These are phyloP conservation scores for Protonemura montana DNA, from an alignment of 2,888 invertebrate species.

Conservation along the genomic window DNA sequence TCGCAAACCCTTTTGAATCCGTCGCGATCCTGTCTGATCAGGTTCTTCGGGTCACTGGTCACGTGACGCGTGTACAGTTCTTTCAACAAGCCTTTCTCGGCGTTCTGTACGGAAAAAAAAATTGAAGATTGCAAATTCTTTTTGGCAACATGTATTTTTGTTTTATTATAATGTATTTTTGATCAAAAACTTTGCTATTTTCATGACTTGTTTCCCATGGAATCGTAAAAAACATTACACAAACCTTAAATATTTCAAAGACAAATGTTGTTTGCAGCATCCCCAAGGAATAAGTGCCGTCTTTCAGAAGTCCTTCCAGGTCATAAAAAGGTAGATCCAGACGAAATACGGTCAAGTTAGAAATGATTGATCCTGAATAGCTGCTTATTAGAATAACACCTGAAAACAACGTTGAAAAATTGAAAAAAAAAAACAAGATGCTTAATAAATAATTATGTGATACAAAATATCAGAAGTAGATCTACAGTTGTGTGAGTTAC, in stretches of 20 bases:
- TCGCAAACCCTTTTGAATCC: constrained; percentile 27
- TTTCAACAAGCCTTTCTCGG: constrained; percentile 18
- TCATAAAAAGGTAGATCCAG: constrained; percentile 30
- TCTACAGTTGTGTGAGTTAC: too few species aligned
- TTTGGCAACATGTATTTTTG: too few species aligned
- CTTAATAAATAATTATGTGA: too few species aligned
- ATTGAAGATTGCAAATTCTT: too few species aligned
- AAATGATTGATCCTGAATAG: constrained; percentile 24
- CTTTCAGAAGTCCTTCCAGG: constrained; percentile 16
- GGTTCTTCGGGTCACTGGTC: constrained; percentile 26
- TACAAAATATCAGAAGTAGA: too few species aligned
- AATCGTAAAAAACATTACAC: neutral
- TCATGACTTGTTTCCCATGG: neutral
- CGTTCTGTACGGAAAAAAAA: neutral
- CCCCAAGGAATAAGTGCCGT: constrained; percentile 20
- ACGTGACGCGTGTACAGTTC: constrained; percentile 27
- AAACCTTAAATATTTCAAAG: constrained; percentile 30
- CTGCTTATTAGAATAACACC: constrained; percentile 27
- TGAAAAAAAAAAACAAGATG: neutral
- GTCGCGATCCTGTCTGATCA: constrained; percentile 2
- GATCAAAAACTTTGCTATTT: neutral
- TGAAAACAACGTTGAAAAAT: neutral
- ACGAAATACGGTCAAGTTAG: constrained; percentile 23
- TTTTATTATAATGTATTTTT: neutral
- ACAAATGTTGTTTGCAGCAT: constrained; percentile 21